These are phyloP conservation scores for Pecten maximus DNA, from an alignment of 2,888 invertebrate genomes.

Conservation along the genomic window DNA sequence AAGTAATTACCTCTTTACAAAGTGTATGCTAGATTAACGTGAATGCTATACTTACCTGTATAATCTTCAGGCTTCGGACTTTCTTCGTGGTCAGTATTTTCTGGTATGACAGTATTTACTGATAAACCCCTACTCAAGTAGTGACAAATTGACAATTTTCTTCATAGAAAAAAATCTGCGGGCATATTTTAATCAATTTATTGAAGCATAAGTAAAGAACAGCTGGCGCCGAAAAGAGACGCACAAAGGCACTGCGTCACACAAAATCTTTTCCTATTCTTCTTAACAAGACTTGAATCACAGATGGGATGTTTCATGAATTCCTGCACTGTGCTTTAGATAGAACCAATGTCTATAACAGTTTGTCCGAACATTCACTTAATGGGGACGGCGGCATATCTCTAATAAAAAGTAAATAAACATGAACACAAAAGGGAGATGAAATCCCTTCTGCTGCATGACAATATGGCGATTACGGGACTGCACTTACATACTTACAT, in stretches of 20 bases:
- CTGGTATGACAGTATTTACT: not conserved
- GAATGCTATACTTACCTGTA: not conserved
- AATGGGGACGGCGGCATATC: not conserved
- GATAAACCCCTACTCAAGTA: not conserved
- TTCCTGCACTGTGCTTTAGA: not conserved
- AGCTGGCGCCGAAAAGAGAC: slow-evolving; percentile 13
- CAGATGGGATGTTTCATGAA: slow-evolving; percentile 11
- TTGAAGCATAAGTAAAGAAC: slow-evolving; percentile 28
- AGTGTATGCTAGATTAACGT: not conserved
- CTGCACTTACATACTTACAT: not conserved
- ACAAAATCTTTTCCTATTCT: not conserved
- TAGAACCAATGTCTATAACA: not conserved
- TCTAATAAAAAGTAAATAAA: not conserved
- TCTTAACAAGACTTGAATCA: slow-evolving; percentile 17
- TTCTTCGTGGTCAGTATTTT: not conserved
- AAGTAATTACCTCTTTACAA: too few species aligned
- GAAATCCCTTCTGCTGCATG: not conserved
- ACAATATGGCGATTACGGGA: not conserved
- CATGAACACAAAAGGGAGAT: not conserved
- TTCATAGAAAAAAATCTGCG: slow-evolving; percentile 22
- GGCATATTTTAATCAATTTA: slow-evolving; percentile 32
- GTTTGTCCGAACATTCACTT: not conserved
- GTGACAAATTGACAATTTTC: slow-evolving; percentile 17
- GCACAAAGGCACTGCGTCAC: slow-evolving; percentile 5
- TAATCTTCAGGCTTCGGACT: not conserved